Evolutionary conservation across 2,888 invertebrate species (phyloP).

Genomic region (Ditula angustiorana): DNA sequence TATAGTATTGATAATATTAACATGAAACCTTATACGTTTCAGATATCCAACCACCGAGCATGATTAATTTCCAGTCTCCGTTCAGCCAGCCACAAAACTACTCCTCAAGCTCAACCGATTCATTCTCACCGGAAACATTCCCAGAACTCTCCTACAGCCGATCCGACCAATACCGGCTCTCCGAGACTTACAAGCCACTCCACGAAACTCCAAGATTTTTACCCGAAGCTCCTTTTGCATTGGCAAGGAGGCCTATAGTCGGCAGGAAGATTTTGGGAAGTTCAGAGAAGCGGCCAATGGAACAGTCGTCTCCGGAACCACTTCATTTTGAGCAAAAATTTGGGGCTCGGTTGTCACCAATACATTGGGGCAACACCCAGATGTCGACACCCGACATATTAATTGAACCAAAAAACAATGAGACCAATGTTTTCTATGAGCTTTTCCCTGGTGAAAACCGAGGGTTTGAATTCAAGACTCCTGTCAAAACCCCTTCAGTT

Average conservation of each 20-base stretch:
- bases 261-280: conserved; percentile 65
- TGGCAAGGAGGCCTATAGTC: conserved; percentile 63
- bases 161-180: conserved; percentile 38
- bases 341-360: conserved; percentile 9
- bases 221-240: conserved; percentile 48
- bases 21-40: conserved; percentile 43
- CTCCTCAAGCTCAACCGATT: conserved; percentile 74
- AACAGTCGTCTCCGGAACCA: not conserved
- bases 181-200: conserved; percentile 35
- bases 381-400: conserved; percentile 51
- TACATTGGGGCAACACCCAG: conserved; percentile 25
- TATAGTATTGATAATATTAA: not conserved
- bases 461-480: conserved; percentile 53
- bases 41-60: conserved; percentile 51
- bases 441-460: conserved; percentile 64
- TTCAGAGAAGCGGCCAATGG: conserved; percentile 22
- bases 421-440: conserved; percentile 54
- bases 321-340: not conserved
- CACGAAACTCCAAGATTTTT: conserved; percentile 28
- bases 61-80: conserved; percentile 47
- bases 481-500: conserved; percentile 46
- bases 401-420: conserved; percentile 42
- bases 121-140: conserved; percentile 72
- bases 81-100: conserved; percentile 55
- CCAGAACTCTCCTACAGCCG: conserved; percentile 51